Conservation (phyloP, 2,888 invertebrate species). For the Agriopis marginaria region DNA sequence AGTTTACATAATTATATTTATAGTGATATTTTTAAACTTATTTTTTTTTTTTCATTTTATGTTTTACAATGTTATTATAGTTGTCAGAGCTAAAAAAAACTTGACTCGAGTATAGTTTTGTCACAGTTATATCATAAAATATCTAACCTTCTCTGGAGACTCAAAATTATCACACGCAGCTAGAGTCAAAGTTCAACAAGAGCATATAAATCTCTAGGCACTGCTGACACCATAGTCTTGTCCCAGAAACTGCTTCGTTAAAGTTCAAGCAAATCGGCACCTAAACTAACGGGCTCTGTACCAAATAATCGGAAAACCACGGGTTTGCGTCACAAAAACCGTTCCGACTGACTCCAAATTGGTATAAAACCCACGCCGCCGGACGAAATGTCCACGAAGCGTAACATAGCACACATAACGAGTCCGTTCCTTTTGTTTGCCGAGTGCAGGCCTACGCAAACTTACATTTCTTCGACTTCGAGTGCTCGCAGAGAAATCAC, state of each 20-base stretch:
- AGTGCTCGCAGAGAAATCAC: constrained; percentile 33
- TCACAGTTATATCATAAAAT: constrained; percentile 2
- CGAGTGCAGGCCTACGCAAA: constrained; percentile 45
- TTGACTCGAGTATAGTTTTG: background rate
- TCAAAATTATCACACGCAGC: constrained; percentile 22
- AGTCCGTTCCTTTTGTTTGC: constrained; percentile 54
- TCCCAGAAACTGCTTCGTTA: constrained; percentile 45
- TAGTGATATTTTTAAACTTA: background rate
- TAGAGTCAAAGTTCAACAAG: constrained; percentile 32
- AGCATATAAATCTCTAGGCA: constrained; percentile 33
- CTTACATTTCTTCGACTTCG: constrained; percentile 38
- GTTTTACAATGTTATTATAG: no score
- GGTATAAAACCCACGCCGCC: constrained; percentile 63
- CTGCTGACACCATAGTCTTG: constrained; percentile 37
- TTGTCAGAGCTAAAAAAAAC: no score
- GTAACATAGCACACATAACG: constrained; percentile 68
- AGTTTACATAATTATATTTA: no score
- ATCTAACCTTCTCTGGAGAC: constrained; percentile 1
- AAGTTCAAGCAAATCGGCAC: constrained; percentile 54
- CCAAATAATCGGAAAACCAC: constrained; percentile 77
- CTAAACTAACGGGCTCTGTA: constrained; percentile 72
- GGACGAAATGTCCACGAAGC: constrained; percentile 62
- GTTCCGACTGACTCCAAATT: constrained; percentile 65
- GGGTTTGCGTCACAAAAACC: constrained; percentile 64
- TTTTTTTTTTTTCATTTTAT: background rate